Evolutionary conservation across 2,888 invertebrate species (phyloP).

Genomic region (Synergus umbraculus): DNA sequence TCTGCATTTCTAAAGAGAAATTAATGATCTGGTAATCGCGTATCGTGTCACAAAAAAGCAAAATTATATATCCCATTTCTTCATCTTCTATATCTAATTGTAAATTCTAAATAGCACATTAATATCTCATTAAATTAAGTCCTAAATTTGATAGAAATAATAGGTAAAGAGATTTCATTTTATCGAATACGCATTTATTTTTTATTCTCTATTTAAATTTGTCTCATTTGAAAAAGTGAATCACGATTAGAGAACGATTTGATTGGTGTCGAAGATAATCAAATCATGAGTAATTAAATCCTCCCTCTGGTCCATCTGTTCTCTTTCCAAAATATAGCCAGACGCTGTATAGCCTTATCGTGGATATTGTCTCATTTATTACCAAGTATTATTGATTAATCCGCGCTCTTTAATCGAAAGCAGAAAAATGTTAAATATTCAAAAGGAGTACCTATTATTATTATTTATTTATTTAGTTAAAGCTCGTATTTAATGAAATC

Average conservation of each 20-base stretch:
- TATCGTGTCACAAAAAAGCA: background rate
- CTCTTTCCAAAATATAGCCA: slow-evolving; percentile 1
- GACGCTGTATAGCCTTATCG: background rate
- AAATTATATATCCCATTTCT: background rate
- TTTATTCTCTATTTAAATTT: background rate
- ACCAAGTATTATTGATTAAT: background rate
- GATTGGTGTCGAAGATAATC: background rate
- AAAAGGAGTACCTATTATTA: no score
- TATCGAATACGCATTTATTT: background rate
- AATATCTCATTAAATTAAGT: background rate
- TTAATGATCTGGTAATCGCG: background rate
- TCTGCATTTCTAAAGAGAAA: background rate
- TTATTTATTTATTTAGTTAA: no score
- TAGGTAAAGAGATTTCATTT: background rate
- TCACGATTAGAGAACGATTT: background rate
- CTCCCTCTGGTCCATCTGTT: background rate
- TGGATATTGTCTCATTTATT: background rate
- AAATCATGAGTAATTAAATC: slow-evolving; percentile 9
- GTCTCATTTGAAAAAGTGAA: background rate
- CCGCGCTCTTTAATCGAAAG: background rate
- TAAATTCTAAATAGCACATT: background rate
- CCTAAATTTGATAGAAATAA: background rate
- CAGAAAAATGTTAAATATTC: background rate
- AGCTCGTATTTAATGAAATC: no score
- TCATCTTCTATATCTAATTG: background rate